Percentiles rank a stretch among this genome's conserved stretches.
phyloP scores from a whole-genome alignment of 2,888 invertebrate species.

The Aromia moschata region DNA sequence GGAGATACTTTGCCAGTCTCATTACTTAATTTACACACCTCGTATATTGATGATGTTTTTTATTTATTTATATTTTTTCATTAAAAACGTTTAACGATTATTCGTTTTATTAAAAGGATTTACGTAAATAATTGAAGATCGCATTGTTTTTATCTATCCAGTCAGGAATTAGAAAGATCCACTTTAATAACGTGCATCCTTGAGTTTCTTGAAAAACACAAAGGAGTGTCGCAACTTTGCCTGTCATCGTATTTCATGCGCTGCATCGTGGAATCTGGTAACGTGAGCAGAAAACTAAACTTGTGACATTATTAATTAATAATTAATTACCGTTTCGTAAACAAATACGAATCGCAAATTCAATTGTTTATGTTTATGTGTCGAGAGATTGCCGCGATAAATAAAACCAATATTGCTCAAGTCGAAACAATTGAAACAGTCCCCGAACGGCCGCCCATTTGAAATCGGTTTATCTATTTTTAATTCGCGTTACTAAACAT shows the following conservation, averaged over 20 bases:
- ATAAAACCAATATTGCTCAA: slow-evolving; percentile 40
- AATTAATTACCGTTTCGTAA: slow-evolving; percentile 38
- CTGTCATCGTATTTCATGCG: background rate
- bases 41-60: no score
- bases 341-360: slow-evolving; percentile 15
- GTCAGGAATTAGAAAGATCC: no score
- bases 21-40: no score
- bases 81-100: no score
- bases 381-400: slow-evolving; percentile 37
- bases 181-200: no score
- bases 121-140: no score
- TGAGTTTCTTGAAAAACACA: background rate
- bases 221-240: background rate
- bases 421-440: slow-evolving; percentile 45
- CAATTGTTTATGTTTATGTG: slow-evolving; percentile 20
- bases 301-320: slow-evolving; percentile 37
- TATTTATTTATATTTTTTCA: no score
- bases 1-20: no score
- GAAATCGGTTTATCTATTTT: slow-evolving; percentile 52
- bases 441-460: slow-evolving; percentile 34
- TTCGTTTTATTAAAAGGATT: no score
- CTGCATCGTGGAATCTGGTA: slow-evolving; percentile 24
- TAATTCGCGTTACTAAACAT: slow-evolving; percentile 54
- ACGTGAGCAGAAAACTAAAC: slow-evolving; percentile 29
- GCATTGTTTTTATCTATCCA: no score